Evolutionary conservation across 2,113 vertebrate genomes (phyloP).

Genomic region (Gallinago jamesoni): DNA sequence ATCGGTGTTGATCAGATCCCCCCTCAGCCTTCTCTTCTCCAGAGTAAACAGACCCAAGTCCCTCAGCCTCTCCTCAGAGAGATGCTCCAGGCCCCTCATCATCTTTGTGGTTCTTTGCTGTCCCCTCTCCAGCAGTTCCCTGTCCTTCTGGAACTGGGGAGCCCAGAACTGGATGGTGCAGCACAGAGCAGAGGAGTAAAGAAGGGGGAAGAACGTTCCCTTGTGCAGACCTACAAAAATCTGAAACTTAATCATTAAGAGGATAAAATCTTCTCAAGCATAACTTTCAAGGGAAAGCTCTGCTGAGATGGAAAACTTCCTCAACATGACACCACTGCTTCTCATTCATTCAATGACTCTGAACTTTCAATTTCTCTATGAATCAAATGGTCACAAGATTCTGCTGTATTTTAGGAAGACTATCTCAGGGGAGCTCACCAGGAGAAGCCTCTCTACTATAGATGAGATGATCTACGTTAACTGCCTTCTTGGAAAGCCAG

Average conservation of each 20-base stretch:
- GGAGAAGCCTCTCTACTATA: background rate
- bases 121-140: too few species aligned
- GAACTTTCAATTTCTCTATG: background rate
- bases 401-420: background rate
- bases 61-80: too few species aligned
- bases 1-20: too few species aligned
- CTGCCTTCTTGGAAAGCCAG: background rate
- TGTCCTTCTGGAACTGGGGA: too few species aligned
- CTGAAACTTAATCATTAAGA: background rate
- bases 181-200: too few species aligned
- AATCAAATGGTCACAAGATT: background rate
- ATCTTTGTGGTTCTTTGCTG: too few species aligned
- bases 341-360: background rate
- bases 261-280: background rate
- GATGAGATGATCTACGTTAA: background rate
- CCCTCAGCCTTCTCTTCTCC: too few species aligned
- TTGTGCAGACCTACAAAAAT: background rate
- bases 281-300: background rate
- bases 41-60: too few species aligned
- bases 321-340: rapidly evolving
- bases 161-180: too few species aligned
- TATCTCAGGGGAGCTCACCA: background rate
- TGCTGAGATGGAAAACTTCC: background rate
- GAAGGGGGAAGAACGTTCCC: background rate
- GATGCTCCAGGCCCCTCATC: too few species aligned